Base-by-base conservation (phyloP, 2,888 invertebrate species). In the Epinotia brunnichana region DNA sequence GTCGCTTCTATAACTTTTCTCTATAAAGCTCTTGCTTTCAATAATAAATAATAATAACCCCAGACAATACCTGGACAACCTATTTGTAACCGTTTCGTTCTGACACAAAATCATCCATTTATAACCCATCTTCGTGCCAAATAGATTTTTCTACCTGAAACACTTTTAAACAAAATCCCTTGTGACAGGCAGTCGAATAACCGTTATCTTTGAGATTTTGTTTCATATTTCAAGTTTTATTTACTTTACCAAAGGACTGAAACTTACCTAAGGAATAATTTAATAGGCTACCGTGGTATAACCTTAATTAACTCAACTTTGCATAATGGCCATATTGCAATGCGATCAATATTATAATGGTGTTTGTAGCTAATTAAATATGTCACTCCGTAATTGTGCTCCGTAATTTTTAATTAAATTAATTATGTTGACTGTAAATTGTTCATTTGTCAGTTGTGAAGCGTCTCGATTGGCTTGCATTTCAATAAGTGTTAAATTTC, bases 101-200 rank as follows among this genome's bases (percentile, higher is more conserved):
- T 10, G 19, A 54, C 53, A 39, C 53, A 54, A 64, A 62, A 48
- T 54, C 21, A 54, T 64, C 64, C 64, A 64, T 64, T 64, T 64
- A 64, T 64, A 64, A 54, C 53, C 62, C 48, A 51, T 63, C 62
- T 63, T 61, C 62, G 54, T 41, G 54, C 39, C 64, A 19, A 64
- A 64, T 54, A n/a, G 35, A 64, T 64, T 64, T 64, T 64, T 64
- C 64, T 39, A 53, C 64, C 54, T 39, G 63, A 54, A 53, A 54
- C 54, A 54, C 39, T 21, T 41, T 64, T 64, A 54, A 39, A 64
- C 53, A 35, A 39, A 64, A 64, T 54, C 53, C 21, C n/a, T 64
- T 19, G 9, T 54, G 64, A 64, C 64, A 51, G 53, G 63, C 53
- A 63, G 3, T 29, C 51, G 17, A 53, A 63, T 53, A 24, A 19